Evolutionary conservation across 2,797 vertebrate species (phyloP).

Genomic region (Sciurus carolinensis): DNA sequence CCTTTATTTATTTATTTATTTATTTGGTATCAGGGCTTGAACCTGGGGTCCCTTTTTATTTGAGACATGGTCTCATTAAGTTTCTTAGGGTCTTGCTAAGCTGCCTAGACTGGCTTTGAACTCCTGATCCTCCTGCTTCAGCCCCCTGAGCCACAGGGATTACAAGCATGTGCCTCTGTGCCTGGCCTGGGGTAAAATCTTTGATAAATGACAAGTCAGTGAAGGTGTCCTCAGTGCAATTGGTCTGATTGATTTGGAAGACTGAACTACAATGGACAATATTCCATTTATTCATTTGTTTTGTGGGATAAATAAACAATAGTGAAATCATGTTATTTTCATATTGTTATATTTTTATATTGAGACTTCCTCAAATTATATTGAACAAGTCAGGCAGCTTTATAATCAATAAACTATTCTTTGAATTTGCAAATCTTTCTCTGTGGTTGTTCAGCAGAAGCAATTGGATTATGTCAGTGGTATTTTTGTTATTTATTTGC

Average conservation of each 20-base stretch:
- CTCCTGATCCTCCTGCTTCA: no score
- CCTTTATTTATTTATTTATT: no score
- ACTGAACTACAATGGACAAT: not conserved
- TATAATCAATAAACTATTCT: constrained; percentile 25
- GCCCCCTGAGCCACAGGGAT: no score
- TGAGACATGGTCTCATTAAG: no score
- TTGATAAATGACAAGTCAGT: constrained; percentile 63
- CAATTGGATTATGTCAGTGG: not conserved
- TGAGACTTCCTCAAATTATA: constrained; percentile 37
- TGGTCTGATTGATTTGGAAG: not conserved
- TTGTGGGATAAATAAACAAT: constrained; percentile 1
- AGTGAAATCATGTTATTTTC: not conserved
- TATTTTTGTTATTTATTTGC: not conserved
- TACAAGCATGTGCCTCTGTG: no score
- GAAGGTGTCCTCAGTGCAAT: not conserved
- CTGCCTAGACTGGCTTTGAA: no score
- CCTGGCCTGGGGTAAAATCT: constrained; percentile 6
- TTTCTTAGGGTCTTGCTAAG: no score
- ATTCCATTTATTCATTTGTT: not conserved
- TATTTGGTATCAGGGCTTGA: no score
- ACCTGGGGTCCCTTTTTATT: no score
- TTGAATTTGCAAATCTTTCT: constrained; percentile 44
- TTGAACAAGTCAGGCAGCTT: not conserved
- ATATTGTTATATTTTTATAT: constrained; percentile 60
- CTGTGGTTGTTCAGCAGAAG: not conserved